Base-by-base conservation (phyloP, 1,140 invertebrate genomes). In the Stegodyphus mimosarum region DNA sequence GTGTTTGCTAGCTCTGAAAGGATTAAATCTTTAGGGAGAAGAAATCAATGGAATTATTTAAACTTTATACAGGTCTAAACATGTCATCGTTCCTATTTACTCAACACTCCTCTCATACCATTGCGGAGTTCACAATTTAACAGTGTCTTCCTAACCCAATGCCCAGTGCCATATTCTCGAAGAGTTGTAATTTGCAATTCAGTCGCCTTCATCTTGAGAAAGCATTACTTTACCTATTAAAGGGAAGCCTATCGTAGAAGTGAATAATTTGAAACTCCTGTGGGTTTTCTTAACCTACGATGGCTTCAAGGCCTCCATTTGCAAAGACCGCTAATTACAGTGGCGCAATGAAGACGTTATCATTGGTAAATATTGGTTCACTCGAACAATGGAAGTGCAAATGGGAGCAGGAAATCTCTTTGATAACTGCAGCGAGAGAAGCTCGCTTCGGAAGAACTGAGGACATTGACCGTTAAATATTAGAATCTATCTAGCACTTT, bases 361-460 rank as follows among this genome's bases (percentile, higher is more conserved):
- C 67, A n/a, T 66, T 60, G 18, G 60, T 70, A 83, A 83, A 83
- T 74, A 83, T 83, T 83, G 67, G 80, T 55, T 83, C n/a, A 83
- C 53, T 48, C 48, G 71, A 83, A 83, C 71, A 74, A 83, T 67
- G 17, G n/a, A 13, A 15, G 48, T 48, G 13, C 33, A 66, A 73
- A 63, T 64, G 80, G 48, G 64, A 49, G 18, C 18, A 17, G 53
- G 55, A 83, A 72, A 69, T 67, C 77, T 70, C 63, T 64, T n/a
- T 18, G 7, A 9, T 81, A 74, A 64, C 69, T 52, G 55, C 67
- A 52, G 48, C 60, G 17, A 55, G 67, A 17, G 13, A 33, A 2
- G 10, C 50, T 53, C 18, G 11, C 64, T 74, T 53, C 48, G 13
- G 53, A 78, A 7, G 52, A 9, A 33, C 33, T 33, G 33, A 33